phyloP scores from a whole-genome alignment of 2,888 invertebrate genomes.

The Tiphia femorata region DNA sequence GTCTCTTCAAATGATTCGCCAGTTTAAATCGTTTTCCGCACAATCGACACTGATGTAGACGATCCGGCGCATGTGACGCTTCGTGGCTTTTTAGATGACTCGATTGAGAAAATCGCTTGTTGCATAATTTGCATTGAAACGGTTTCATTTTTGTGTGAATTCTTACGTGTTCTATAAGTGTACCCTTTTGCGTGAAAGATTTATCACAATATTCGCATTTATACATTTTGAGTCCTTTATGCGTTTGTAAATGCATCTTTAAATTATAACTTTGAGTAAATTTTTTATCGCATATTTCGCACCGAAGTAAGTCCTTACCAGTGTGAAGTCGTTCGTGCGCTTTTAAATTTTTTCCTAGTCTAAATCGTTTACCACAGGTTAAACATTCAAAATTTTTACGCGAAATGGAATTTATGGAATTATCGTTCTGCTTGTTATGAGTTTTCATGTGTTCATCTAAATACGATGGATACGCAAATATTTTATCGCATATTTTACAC shows the following conservation, averaged over 20 bases:
- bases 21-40: constrained; percentile 65
- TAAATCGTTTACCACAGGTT: constrained; percentile 57
- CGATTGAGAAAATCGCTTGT: constrained; percentile 62
- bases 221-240: constrained; percentile 54
- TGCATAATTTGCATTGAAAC: constrained; percentile 59
- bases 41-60: constrained; percentile 61
- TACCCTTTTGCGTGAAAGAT: constrained; percentile 60
- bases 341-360: constrained; percentile 57
- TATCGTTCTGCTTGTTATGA: constrained; percentile 45
- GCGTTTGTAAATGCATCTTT: constrained; percentile 62
- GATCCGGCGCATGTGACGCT: constrained; percentile 52
- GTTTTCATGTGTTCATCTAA: constrained; percentile 63
- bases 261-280: constrained; percentile 63
- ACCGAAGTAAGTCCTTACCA: constrained; percentile 58
- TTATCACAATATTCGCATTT: constrained; percentile 65
- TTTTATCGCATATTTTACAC: constrained; percentile 64
- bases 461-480: constrained; percentile 66
- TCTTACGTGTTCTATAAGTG: constrained; percentile 62
- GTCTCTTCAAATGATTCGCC: constrained; percentile 62
- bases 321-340: constrained; percentile 59
- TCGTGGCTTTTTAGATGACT: constrained; percentile 65
- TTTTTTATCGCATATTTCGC: constrained; percentile 66
- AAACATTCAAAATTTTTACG: constrained; percentile 53
- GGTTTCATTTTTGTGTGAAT: constrained; percentile 65
- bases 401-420: constrained; percentile 5